Evolutionary conservation across 1,140 invertebrate genomes (phyloP).

Genomic region (Trichonephila clavipes): DNA sequence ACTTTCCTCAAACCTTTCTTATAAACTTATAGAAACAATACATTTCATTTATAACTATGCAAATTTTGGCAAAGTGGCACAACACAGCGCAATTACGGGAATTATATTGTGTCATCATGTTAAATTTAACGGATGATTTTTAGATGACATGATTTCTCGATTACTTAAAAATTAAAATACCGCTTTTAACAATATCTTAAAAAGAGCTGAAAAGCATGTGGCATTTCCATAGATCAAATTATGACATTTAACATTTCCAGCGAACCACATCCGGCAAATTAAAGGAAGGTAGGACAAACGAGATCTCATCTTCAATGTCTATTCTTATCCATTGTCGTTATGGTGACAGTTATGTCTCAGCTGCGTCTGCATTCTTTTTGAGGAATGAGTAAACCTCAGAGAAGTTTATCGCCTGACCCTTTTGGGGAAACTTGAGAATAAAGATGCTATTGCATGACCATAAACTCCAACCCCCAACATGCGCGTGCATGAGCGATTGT

Average conservation of each 20-base stretch:
- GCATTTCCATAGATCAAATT: background rate
- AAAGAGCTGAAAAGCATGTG: no score
- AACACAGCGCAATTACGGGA: no score
- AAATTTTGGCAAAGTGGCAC: no score
- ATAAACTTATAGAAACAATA: no score
- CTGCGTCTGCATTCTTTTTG: conserved; percentile 27
- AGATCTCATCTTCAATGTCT: background rate
- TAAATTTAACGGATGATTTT: no score
- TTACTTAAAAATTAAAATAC: no score
- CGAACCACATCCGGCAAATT: background rate
- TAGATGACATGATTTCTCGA: no score
- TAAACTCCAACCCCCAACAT: conserved; percentile 6
- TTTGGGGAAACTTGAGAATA: conserved; percentile 41
- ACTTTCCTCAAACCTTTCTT: no score
- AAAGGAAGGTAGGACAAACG: background rate
- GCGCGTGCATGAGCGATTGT: conserved; percentile 16
- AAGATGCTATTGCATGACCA: conserved; percentile 43
- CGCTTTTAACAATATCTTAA: no score
- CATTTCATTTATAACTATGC: no score
- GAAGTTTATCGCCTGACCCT: conserved; percentile 13
- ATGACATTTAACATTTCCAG: background rate
- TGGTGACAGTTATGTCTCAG: background rate
- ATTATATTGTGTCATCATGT: no score
- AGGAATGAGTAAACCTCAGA: conserved; percentile 3
- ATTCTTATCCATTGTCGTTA: background rate